Conservation (phyloP, 2,888 invertebrate genomes). For the Therioaphis trifolii region DNA sequence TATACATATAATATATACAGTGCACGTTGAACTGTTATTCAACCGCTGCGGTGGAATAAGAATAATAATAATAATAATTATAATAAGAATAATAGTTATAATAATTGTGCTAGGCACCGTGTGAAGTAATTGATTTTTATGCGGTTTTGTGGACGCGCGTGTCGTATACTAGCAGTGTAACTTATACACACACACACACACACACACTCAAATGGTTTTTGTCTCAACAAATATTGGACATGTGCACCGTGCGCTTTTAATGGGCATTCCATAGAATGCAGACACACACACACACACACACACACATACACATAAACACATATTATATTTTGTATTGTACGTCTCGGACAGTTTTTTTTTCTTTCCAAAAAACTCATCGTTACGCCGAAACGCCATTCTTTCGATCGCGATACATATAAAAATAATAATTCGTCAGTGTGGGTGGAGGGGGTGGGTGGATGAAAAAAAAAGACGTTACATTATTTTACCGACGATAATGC, state of each 20-base stretch:
- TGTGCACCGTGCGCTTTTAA: conserved; percentile 32
- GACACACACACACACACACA: no score
- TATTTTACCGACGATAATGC: background rate
- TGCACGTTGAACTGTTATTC: background rate
- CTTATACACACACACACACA: background rate
- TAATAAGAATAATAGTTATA: no score
- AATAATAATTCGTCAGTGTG: conserved; percentile 24
- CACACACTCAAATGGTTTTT: background rate
- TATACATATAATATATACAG: no score
- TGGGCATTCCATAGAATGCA: conserved; percentile 29
- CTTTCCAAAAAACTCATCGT: background rate
- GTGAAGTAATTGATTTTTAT: conserved; percentile 44
- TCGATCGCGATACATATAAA: conserved; percentile 3
- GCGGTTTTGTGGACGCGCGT: conserved; percentile 4
- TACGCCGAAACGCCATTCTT: conserved; percentile 8
- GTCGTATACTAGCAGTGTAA: no score
- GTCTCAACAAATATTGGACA: conserved; percentile 27
- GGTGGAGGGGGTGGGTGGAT: background rate
- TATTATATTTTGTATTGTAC: no score
- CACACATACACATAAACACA: background rate
- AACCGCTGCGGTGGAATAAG: background rate
- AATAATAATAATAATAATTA: no score
- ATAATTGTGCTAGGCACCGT: background rate
- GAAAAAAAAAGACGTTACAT: background rate
- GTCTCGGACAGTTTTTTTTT: conserved; percentile 1